Evolutionary conservation across 1,140 invertebrate genomes (phyloP).

Genomic region (Neuroterus valhalla): DNA sequence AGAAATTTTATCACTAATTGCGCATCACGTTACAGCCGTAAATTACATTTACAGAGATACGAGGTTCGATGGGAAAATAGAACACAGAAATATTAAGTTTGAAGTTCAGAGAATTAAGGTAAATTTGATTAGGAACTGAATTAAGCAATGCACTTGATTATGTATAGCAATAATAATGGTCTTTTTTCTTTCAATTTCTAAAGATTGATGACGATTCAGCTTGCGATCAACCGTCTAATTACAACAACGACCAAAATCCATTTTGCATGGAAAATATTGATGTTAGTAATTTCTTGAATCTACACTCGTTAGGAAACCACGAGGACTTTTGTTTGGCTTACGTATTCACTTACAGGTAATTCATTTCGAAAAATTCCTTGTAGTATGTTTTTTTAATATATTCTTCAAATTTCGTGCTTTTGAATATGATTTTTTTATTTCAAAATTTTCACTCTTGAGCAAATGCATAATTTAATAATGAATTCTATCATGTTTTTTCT

Average conservation of each 20-base stretch:
- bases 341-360: slow-evolving; percentile 93
- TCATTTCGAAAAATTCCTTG: slow-evolving; percentile 15
- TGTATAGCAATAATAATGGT: not conserved
- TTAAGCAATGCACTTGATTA: not conserved
- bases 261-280: slow-evolving; percentile 99
- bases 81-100: slow-evolving; percentile 97
- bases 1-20: slow-evolving; percentile 97
- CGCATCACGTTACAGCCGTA: slow-evolving; percentile 98
- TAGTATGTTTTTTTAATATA: not conserved
- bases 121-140: slow-evolving; percentile 43
- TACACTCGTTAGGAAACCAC: slow-evolving; percentile 97
- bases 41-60: slow-evolving; percentile 98
- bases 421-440: no score
- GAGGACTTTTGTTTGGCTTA: slow-evolving; percentile 99
- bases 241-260: slow-evolving; percentile 83
- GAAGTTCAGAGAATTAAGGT: slow-evolving; percentile 98
- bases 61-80: slow-evolving; percentile 90
- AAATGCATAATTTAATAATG: no score
- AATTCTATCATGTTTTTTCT: no score
- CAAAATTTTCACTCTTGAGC: no score
- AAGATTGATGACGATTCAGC: slow-evolving; percentile 92
- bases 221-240: slow-evolving; percentile 78
- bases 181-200: slow-evolving; percentile 43
- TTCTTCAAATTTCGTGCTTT: not conserved
- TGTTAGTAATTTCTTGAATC: slow-evolving; percentile 98